Evolutionary conservation across 2,888 invertebrate species (phyloP).

Genomic region (Colletes collaris): DNA sequence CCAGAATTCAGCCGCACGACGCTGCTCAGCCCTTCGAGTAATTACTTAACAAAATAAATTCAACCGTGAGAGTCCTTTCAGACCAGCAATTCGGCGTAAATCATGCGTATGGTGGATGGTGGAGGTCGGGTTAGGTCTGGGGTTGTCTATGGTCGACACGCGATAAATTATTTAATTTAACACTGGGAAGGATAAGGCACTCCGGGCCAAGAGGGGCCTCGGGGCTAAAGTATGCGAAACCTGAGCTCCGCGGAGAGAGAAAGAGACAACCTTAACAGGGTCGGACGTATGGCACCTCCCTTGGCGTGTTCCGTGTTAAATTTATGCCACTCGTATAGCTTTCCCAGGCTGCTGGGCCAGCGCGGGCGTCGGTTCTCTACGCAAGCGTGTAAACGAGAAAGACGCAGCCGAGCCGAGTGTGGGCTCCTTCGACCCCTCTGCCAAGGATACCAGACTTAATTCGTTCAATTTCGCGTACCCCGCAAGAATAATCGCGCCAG

Average conservation of each 20-base stretch:
- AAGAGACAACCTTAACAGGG: constrained; percentile 71
- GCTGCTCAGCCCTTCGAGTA: not conserved
- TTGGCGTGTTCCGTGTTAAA: constrained; percentile 77
- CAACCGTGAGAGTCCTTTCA: constrained; percentile 1
- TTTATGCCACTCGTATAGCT: constrained; percentile 77
- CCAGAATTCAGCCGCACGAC: too few species aligned
- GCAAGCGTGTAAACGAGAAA: constrained; percentile 55
- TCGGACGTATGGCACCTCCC: constrained; percentile 78
- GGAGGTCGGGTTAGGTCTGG: not conserved
- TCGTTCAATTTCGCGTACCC: constrained; percentile 69
- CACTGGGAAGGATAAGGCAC: constrained; percentile 63
- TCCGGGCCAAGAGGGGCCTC: constrained; percentile 38
- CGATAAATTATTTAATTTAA: constrained; percentile 77
- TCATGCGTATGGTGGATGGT: constrained; percentile 16
- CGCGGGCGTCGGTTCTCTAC: too few species aligned
- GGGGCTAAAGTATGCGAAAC: constrained; percentile 43
- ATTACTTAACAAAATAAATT: constrained; percentile 37
- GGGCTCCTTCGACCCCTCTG: constrained; percentile 38
- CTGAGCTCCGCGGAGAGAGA: constrained; percentile 23
- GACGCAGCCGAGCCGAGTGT: not conserved
- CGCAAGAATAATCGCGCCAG: constrained; percentile 67
- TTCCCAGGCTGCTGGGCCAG: constrained; percentile 19
- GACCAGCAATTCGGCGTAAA: constrained; percentile 27
- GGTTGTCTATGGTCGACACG: constrained; percentile 14
- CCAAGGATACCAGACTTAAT: constrained; percentile 62